A percentile compares a stretch with the other conserved stretches of the same genome.
Conservation (phyloP, 2,113 vertebrate genomes). For the Gobio gobio region DNA sequence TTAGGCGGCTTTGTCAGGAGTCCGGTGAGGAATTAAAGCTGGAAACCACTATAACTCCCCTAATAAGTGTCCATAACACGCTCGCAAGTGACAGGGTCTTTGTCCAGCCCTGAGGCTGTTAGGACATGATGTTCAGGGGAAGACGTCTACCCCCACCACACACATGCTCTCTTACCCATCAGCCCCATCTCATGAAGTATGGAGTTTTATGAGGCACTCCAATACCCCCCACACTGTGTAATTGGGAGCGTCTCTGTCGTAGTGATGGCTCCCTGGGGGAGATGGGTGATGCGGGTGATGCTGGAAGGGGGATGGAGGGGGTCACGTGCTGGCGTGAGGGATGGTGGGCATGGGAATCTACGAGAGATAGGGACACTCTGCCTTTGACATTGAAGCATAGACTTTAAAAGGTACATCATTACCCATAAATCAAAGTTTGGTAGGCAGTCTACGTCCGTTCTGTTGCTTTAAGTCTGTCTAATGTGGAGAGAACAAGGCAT, state of each 20-base stretch:
- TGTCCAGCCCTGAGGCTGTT: conserved; percentile 66
- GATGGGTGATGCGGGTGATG: background rate
- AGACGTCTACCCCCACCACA: conserved; percentile 52
- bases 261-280: conserved; percentile 45
- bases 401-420: background rate
- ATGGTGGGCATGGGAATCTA: background rate
- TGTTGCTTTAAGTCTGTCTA: background rate
- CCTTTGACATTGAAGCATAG: background rate
- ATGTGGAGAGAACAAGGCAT: background rate
- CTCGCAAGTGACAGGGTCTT: conserved; percentile 63
- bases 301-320: background rate
- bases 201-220: conserved; percentile 71
- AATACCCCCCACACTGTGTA: conserved; percentile 35
- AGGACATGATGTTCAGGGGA: conserved; percentile 65
- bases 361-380: background rate
- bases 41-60: conserved; percentile 19
- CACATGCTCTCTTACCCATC: conserved; percentile 48
- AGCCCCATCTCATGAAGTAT: conserved; percentile 61
- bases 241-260: conserved; percentile 49
- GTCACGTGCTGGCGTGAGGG: conserved; percentile 3
- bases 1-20: conserved; percentile 36
- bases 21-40: background rate
- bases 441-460: background rate
- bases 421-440: background rate
- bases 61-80: conserved; percentile 30